These are phyloP conservation scores for Thymelicus sylvestris DNA, from an alignment of 2,888 invertebrate species.

Conservation along the genomic window DNA sequence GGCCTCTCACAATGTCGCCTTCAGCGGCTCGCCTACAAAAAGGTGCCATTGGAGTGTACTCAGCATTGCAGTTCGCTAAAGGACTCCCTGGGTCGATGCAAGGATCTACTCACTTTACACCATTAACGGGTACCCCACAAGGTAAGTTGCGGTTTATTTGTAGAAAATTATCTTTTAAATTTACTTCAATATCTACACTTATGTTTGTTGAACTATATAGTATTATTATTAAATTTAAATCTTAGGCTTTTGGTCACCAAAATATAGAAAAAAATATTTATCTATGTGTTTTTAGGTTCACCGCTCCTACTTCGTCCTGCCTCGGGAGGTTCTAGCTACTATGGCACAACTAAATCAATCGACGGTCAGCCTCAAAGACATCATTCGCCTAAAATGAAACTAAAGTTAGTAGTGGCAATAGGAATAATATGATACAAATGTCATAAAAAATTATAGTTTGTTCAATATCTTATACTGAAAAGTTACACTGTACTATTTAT, in stretches of 20 bases:
- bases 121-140: conserved; percentile 85
- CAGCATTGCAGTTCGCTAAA: conserved; percentile 81
- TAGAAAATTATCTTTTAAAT: too few relatives aligned
- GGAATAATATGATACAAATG: not conserved
- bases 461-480: too few relatives aligned
- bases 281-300: conserved; percentile 65
- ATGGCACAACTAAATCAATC: conserved; percentile 84
- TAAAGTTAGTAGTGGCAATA: conserved; percentile 86
- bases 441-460: too few relatives aligned
- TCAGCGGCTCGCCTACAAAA: conserved; percentile 84
- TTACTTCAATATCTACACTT: too few relatives aligned
- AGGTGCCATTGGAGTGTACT: conserved; percentile 74
- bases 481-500: too few relatives aligned
- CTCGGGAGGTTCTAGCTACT: conserved; percentile 85
- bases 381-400: conserved; percentile 96
- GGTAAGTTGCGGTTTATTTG: conserved; percentile 49
- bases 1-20: conserved; percentile 90
- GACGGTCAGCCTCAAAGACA: conserved; percentile 87
- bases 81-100: conserved; percentile 80
- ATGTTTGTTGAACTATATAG: too few relatives aligned
- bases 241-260: too few relatives aligned
- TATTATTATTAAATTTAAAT: too few relatives aligned
- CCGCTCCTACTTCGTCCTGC: conserved; percentile 86
- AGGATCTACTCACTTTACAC: conserved; percentile 86
- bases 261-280: not conserved